Evolutionary conservation across 2,113 vertebrate genomes (phyloP).

Genomic region (Salminus brasiliensis): DNA sequence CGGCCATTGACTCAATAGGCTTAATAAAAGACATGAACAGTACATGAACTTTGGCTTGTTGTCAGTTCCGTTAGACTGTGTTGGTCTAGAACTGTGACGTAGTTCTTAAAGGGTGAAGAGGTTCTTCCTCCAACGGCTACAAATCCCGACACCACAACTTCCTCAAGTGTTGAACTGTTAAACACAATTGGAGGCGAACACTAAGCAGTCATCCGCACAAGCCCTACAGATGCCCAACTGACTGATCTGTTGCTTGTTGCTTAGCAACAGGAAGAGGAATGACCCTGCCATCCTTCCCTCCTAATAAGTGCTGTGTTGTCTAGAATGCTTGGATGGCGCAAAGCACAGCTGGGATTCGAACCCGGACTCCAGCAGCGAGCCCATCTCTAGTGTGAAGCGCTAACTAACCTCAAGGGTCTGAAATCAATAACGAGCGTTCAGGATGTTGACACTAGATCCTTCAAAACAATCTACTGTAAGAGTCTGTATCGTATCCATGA

Average conservation of each 20-base stretch:
- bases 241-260: not conserved
- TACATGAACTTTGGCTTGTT: too few species aligned
- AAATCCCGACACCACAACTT: not conserved
- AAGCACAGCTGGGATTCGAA: slow-evolving; percentile 6
- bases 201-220: not conserved
- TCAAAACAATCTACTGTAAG: not conserved
- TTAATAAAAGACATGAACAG: too few species aligned
- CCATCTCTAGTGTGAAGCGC: not conserved
- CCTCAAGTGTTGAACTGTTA: not conserved
- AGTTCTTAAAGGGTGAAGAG: too few species aligned
- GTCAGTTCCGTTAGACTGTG: too few species aligned
- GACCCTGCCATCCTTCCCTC: not conserved
- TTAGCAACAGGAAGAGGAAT: not conserved
- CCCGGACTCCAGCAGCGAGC: not conserved
- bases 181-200: not conserved
- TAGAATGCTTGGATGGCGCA: not conserved
- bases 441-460: not conserved
- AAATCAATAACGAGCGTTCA: not conserved
- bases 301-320: not conserved
- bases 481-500: slow-evolving; percentile 7
- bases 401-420: not conserved
- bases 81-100: too few species aligned
- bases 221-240: not conserved
- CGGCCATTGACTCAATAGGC: too few species aligned
- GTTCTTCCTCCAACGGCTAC: not conserved